These are phyloP conservation scores for Belonocnema kinseyi DNA, from an alignment of 1,140 invertebrate species.

Conservation along the genomic window DNA sequence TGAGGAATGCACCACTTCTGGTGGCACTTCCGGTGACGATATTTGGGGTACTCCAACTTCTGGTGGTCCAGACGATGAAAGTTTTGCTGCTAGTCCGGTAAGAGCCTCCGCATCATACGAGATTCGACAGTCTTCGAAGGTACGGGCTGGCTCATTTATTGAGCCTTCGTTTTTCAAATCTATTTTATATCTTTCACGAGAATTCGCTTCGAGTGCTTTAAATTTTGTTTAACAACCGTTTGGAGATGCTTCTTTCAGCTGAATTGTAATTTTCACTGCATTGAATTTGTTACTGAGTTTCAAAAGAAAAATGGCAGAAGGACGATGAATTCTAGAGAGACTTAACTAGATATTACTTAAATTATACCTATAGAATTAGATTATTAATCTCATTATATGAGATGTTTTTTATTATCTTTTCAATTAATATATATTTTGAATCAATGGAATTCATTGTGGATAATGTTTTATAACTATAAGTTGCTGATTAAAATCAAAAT, in stretches of 20 bases:
- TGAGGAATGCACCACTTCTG: conserved; percentile 83
- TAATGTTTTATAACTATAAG: no score
- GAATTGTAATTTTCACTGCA: neutral
- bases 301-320: neutral
- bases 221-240: neutral
- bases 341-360: no score
- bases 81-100: conserved; percentile 78
- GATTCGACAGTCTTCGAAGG: conserved; percentile 51
- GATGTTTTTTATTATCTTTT: no score
- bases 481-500: no score
- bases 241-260: neutral
- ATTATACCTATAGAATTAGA: no score
- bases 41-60: conserved; percentile 91
- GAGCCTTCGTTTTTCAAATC: conserved; percentile 13
- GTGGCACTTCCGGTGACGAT: conserved; percentile 87
- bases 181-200: conserved; percentile 3
- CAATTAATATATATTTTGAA: no score
- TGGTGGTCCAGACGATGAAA: conserved; percentile 86
- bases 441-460: no score
- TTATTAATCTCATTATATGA: no score
- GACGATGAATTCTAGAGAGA: no score
- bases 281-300: neutral
- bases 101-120: conserved; percentile 51
- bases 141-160: conserved; percentile 46
- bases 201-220: neutral